Evolutionary conservation across 2,888 invertebrate species (phyloP), one percentile per base, ranked within the genome.

Genomic region (Xanthorhoe designata): DNA sequence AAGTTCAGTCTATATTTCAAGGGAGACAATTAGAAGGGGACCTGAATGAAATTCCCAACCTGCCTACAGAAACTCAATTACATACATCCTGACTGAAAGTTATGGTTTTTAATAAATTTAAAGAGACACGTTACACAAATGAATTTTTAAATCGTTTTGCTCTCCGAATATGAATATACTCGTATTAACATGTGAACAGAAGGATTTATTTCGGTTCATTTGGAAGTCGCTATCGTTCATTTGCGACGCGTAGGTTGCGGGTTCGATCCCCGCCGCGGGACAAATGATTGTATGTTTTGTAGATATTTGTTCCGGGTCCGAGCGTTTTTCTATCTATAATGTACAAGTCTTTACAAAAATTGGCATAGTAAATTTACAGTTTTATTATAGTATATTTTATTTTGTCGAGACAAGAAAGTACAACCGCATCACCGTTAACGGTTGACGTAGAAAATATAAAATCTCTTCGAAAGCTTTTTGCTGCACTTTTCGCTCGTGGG

Each of bases 41-140:
- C 82, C 85, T 79, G 86, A 89, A 89, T 90, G 82, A 88, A 89
- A 90, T 82, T 88, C 85, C 81, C 80, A 76, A 81, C 82, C 78
- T 73, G 78, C 74, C 74, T 75, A 66, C 61, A 60, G 81, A 79
- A 77, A 77, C 76, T 83, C 75, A 75, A 83, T 84, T 84, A 79
- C 79, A 78, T 81, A 78, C 69, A 75, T 75, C 69, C 69, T 60
- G 55, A 56, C 61, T 56, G 38, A 59, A 62, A 72, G 52, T 72
- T 68, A 69, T 64, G 68, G 58, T 72, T 68, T 64, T 58, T 61
- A 56, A 55, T 66, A 60, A 53, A 54, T 62, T 69, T 64, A 18
- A 7, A n/a, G 18, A 56, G 51, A 52, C 60, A 52, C 54, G 55
- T 49, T 56, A 53, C 38, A 45, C 42, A 45, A 53, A 24, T 29